Conservation (phyloP, 1,140 invertebrate species). For the Pygmarrhopalites habei region DNA sequence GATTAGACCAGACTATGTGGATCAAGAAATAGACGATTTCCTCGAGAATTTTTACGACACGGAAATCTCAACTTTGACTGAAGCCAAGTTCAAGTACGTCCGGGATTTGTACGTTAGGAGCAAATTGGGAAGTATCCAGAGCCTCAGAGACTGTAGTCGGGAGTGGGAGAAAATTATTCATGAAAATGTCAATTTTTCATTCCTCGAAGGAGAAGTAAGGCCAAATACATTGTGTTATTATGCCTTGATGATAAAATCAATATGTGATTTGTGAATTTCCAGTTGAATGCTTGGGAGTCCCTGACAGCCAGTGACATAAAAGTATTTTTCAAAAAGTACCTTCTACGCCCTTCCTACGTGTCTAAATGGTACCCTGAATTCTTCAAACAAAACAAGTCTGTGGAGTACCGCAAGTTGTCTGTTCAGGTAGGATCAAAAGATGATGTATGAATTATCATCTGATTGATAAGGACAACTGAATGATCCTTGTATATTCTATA, state of each 20-base stretch:
- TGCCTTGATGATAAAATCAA: neutral
- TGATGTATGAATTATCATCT: no score
- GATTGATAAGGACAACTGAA: no score
- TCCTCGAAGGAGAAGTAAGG: neutral
- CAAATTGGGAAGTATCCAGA: neutral
- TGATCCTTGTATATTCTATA: no score
- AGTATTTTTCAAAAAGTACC: conserved; percentile 3
- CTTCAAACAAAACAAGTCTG: neutral
- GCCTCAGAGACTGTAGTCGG: neutral
- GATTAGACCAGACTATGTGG: neutral
- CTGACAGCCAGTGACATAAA: neutral
- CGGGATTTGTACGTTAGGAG: neutral
- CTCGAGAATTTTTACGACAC: conserved; percentile 6
- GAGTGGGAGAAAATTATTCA: neutral
- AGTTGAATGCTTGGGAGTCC: neutral
- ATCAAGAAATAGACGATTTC: conserved; percentile 6
- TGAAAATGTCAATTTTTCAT: neutral
- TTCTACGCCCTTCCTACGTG: neutral
- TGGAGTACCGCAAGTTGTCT: no score
- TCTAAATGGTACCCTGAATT: neutral
- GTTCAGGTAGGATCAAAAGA: no score
- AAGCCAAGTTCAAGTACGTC: neutral
- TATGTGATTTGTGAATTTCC: neutral
- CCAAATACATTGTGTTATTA: neutral
- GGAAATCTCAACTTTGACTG: neutral